Base-by-base conservation (phyloP, 2,888 invertebrate species). In the Rhamphomyia laevipes region DNA sequence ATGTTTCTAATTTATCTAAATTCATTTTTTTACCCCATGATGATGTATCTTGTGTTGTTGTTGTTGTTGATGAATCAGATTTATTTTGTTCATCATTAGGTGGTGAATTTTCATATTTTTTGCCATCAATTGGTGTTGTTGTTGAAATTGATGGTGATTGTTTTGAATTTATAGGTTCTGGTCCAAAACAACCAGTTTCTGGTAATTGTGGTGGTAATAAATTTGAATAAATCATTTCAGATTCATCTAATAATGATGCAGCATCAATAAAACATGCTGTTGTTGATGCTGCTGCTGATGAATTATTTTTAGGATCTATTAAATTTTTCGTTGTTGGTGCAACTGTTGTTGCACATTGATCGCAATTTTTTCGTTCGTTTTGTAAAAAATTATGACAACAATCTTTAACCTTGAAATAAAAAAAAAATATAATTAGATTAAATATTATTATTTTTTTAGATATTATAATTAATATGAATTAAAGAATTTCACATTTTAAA, bases 201-300 rank as follows among this genome's bases (percentile, higher is more conserved):
- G 51, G 51, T 16, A 40, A 42, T 35, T 43, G 48, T 50, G 31
- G 44, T 31, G 37, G 48, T 4, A 33, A 44, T 21, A 63, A 50
- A 45, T 60, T 63, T 18, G 61, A 59, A 53, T 62, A 69, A 2
- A 63, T 61, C 27, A 65, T 61, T 56, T 82, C 78, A 50, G 75
- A 77, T 61, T 86, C 86, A 63, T 86, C 86, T 18, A 77, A 77
- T 54, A 87, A 70, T 61, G 80, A 81, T 9, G 86, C 81, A 15
- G 86, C 86, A 64, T 86, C 86, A 56, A 87, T 87, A 58, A 86
- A 87, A 63, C 82, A 87, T 51, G 80, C 78, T 68, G 63, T 64
- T 15, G 59, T 58, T 35, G 35, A n/a, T n/a, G 35, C 35, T 35
- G 10, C 13, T 13, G 13, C 17, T 18, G 48, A 30, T 37, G 44